Percentiles rank a stretch among this genome's conserved stretches.
These are phyloP conservation scores for Riparia riparia DNA, from an alignment of 2,113 vertebrate genomes.

Conservation along the genomic window DNA sequence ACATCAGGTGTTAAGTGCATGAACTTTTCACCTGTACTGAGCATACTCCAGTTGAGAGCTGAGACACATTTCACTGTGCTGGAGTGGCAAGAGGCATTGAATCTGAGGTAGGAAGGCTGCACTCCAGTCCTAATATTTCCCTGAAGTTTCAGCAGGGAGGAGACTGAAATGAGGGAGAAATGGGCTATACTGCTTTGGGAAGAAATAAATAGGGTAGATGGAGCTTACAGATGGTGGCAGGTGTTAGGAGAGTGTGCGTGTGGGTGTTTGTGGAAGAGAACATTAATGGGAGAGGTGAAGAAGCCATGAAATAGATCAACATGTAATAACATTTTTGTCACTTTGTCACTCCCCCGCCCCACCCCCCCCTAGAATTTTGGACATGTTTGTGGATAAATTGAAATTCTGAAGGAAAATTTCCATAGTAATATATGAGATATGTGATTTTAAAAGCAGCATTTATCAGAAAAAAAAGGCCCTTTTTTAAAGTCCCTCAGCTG, in stretches of 20 bases:
- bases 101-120: background rate
- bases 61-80: background rate
- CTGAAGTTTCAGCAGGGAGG: background rate
- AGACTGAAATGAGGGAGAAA: background rate
- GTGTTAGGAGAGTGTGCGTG: background rate
- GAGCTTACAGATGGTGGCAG: background rate
- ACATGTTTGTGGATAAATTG: background rate
- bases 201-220: background rate
- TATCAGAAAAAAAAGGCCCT: background rate
- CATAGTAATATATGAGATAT: background rate
- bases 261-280: background rate
- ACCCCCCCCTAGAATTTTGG: rapidly evolving
- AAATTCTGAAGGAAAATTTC: background rate
- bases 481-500: background rate
- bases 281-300: background rate
- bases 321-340: background rate
- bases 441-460: background rate
- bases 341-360: too few species aligned
- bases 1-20: rapidly evolving
- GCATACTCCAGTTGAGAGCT: background rate
- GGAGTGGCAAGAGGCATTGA: background rate
- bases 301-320: background rate
- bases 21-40: background rate
- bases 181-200: background rate
- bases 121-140: rapidly evolving